These are phyloP conservation scores for Cataglyphis cursor DNA, from an alignment of 2,888 invertebrate genomes.

Conservation along the genomic window DNA sequence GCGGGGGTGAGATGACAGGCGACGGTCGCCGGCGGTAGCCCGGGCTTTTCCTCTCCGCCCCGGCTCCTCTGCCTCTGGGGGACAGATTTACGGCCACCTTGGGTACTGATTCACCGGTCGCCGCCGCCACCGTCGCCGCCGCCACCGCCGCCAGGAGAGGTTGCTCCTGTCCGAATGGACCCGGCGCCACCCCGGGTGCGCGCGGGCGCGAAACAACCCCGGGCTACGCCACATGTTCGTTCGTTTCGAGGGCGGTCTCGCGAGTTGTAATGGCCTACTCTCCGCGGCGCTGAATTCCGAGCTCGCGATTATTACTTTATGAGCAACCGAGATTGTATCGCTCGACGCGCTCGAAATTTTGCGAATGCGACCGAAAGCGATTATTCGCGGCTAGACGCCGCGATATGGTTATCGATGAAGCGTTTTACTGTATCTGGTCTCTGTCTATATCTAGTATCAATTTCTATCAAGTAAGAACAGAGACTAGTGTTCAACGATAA, in stretches of 20 bases:
- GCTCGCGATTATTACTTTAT: conserved; percentile 83
- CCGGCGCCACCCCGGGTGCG: conserved; percentile 61
- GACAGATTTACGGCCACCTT: conserved; percentile 86
- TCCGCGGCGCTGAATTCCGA: conserved; percentile 71
- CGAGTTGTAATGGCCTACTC: conserved; percentile 47
- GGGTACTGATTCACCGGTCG: conserved; percentile 86
- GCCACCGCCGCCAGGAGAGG: conserved; percentile 64
- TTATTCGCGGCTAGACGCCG: not conserved
- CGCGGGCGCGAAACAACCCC: conserved; percentile 61
- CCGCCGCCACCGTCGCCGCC: conserved; percentile 41
- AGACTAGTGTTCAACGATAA: not conserved
- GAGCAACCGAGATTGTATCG: conserved; percentile 72
- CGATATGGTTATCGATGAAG: conserved; percentile 34
- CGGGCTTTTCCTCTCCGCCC: conserved; percentile 64
- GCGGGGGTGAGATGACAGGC: conserved; percentile 41
- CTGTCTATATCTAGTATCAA: not conserved
- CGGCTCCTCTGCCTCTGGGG: conserved; percentile 76
- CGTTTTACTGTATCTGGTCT: conserved; percentile 24
- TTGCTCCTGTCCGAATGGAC: conserved; percentile 73
- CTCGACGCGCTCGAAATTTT: conserved; percentile 59
- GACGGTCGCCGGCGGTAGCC: conserved; percentile 57
- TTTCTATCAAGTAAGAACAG: not conserved
- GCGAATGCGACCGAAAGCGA: not conserved
- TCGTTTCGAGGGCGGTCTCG: conserved; percentile 64
- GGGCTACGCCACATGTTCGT: conserved; percentile 83